Percentiles rank a stretch among this genome's conserved stretches.
Evolutionary conservation across 2,888 invertebrate species (phyloP).

Genomic region (Rotaria sp.): DNA sequence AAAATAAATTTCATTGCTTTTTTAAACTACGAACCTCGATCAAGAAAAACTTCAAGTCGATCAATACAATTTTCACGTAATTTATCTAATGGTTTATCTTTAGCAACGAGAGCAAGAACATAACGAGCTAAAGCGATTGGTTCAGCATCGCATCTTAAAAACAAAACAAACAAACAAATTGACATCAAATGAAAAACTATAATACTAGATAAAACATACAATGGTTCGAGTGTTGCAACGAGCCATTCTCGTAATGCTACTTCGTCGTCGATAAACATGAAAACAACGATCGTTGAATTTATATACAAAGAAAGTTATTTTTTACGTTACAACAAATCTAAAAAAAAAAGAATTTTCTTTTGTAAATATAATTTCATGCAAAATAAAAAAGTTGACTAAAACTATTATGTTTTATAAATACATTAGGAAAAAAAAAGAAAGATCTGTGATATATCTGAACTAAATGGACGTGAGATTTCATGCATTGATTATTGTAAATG

Average conservation of each 20-base stretch:
- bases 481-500: neutral
- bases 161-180: neutral
- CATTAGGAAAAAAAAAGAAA: neutral
- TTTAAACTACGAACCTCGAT: slow-evolving; percentile 63
- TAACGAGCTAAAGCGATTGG: slow-evolving; percentile 90
- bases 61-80: slow-evolving; percentile 80
- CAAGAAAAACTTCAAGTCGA: slow-evolving; percentile 88
- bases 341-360: neutral
- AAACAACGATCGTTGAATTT: neutral
- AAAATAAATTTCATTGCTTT: too few relatives aligned
- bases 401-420: neutral
- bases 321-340: slow-evolving; percentile 1
- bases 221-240: slow-evolving; percentile 19
- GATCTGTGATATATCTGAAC: neutral
- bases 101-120: slow-evolving; percentile 87
- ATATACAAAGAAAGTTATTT: neutral
- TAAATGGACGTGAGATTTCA: neutral
- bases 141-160: slow-evolving; percentile 85
- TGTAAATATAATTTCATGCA: neutral
- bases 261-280: slow-evolving; percentile 16
- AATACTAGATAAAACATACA: neutral
- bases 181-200: neutral
- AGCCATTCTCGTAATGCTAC: slow-evolving; percentile 21
- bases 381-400: neutral
- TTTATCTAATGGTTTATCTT: slow-evolving; percentile 81